Conservation (phyloP, 2,888 invertebrate genomes). For the Lasioglossum oenotherae region DNA sequence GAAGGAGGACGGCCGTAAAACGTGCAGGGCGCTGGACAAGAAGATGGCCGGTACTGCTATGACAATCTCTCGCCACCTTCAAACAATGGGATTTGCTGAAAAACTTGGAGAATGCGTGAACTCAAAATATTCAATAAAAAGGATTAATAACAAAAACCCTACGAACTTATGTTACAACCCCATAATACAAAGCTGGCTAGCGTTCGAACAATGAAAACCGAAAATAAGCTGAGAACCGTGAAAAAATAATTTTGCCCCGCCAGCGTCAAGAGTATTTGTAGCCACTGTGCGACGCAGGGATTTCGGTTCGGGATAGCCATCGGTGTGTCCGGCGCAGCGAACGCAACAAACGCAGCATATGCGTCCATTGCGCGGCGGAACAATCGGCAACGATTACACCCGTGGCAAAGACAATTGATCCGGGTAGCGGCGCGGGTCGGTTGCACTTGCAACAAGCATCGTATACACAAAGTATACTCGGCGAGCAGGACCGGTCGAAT, state of each 20-base stretch:
- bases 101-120: too few species aligned
- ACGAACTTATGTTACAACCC: too few species aligned
- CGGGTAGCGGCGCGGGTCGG: slow-evolving; percentile 26
- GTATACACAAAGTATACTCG: slow-evolving; percentile 38
- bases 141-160: too few species aligned
- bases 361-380: slow-evolving; percentile 48
- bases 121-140: too few species aligned
- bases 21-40: too few species aligned
- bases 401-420: slow-evolving; percentile 58
- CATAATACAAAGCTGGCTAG: too few species aligned
- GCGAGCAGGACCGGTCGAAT: slow-evolving; percentile 29
- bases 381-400: slow-evolving; percentile 70
- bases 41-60: too few species aligned
- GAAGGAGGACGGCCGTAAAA: too few species aligned
- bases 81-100: too few species aligned
- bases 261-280: neutral
- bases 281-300: neutral
- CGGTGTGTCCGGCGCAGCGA: slow-evolving; percentile 10
- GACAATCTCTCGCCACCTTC: too few species aligned
- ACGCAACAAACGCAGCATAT: slow-evolving; percentile 58
- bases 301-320: neutral
- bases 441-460: slow-evolving; percentile 66
- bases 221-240: neutral
- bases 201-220: too few species aligned
- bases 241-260: neutral